Evolutionary conservation across 2,888 invertebrate genomes (phyloP).

Genomic region (Drosophila sordidula): DNA sequence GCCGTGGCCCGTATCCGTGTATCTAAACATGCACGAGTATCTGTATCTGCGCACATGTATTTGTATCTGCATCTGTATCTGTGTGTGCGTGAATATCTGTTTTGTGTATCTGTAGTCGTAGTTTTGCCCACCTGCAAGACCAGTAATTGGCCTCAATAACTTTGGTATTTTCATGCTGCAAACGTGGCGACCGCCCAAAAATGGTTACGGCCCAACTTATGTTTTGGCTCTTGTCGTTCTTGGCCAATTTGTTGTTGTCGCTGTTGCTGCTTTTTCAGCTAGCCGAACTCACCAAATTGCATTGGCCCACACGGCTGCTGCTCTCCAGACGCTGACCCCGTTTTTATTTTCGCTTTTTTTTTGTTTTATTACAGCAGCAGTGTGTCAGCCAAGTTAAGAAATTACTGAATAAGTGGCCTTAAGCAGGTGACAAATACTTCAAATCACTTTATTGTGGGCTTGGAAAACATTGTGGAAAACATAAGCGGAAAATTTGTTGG

Average conservation of each 20-base stretch:
- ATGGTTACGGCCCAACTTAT: constrained; percentile 64
- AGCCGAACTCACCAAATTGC: constrained; percentile 44
- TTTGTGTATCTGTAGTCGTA: not conserved
- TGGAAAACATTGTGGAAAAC: too few relatives aligned
- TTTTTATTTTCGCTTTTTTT: constrained; percentile 5
- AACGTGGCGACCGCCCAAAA: constrained; percentile 70
- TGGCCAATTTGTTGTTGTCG: constrained; percentile 50
- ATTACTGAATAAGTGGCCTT: not conserved
- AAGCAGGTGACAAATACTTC: constrained; percentile 29
- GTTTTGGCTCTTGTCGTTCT: constrained; percentile 58
- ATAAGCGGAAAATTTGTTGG: too few relatives aligned
- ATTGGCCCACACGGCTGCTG: constrained; percentile 16
- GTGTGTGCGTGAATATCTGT: constrained; percentile 11
- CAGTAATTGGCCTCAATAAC: constrained; percentile 81
- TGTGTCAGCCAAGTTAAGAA: constrained; percentile 21
- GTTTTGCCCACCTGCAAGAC: constrained; percentile 77
- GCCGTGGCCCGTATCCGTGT: constrained; percentile 7
- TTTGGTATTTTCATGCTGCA: constrained; percentile 74
- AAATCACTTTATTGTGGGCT: not conserved
- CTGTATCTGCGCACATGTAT: constrained; percentile 5
- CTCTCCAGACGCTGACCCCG: constrained; percentile 52
- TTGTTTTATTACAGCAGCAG: constrained; percentile 30
- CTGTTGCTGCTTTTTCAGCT: constrained; percentile 2
- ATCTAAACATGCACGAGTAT: not conserved
- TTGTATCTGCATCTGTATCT: constrained; percentile 9